Conservation (phyloP, 1,140 invertebrate species). For the Trichoplusia ni region DNA sequence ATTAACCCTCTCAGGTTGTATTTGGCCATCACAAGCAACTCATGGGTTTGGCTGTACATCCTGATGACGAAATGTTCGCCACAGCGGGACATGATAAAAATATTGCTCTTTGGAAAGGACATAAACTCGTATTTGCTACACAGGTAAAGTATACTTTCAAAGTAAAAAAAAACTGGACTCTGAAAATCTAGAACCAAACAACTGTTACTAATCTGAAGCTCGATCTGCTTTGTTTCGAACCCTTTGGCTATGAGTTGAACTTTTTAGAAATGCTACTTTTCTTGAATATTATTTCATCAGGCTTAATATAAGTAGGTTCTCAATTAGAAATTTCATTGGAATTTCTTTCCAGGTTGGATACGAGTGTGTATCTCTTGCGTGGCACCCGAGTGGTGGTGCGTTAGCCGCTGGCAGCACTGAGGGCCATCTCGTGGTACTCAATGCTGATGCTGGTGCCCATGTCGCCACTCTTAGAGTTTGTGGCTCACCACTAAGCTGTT, state of each 20-base stretch:
- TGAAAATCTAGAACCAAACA: no score
- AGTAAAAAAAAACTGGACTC: no score
- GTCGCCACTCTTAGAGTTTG: slow-evolving; percentile 93
- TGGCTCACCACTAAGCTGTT: slow-evolving; percentile 91
- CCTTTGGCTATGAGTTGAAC: no score
- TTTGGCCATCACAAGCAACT: slow-evolving; percentile 95
- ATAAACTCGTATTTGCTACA: slow-evolving; percentile 93
- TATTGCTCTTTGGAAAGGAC: slow-evolving; percentile 93
- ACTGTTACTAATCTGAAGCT: no score
- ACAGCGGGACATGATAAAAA: slow-evolving; percentile 96
- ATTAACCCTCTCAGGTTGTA: slow-evolving; percentile 84
- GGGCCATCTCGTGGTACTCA: slow-evolving; percentile 92
- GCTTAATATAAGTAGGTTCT: no score
- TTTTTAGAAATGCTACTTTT: no score
- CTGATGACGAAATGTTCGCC: slow-evolving; percentile 94
- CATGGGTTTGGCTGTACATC: slow-evolving; percentile 94
- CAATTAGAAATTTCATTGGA: background rate
- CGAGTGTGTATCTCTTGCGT: slow-evolving; percentile 91
- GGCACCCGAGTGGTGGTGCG: slow-evolving; percentile 92
- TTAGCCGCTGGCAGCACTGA: slow-evolving; percentile 94
- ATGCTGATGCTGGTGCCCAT: slow-evolving; percentile 90
- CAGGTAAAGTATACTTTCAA: slow-evolving; percentile 83
- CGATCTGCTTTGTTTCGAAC: no score
- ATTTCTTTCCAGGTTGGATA: slow-evolving; percentile 84
- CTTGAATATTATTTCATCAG: background rate